A percentile compares a stretch with the other conserved stretches of the same genome.
These are phyloP conservation scores for Brachyhypopomus gauderio DNA, from an alignment of 2,113 vertebrate species.

Conservation along the genomic window DNA sequence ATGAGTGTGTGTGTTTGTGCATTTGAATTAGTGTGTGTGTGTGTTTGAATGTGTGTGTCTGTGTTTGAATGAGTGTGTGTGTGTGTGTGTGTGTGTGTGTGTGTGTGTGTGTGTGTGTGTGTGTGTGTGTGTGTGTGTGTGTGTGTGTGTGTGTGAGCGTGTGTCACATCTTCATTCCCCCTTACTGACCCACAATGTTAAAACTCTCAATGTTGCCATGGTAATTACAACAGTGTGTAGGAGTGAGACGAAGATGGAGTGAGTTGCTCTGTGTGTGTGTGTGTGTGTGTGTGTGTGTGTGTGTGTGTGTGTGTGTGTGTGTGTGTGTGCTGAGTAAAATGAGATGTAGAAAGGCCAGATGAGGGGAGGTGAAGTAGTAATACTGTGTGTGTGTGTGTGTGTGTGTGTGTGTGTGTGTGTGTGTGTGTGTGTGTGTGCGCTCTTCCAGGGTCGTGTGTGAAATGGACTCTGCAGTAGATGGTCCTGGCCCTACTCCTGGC, in stretches of 20 bases:
- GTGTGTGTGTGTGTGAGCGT: slow-evolving; percentile 13
- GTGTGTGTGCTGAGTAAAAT: slow-evolving; percentile 45
- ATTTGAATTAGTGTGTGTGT: no score
- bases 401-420: slow-evolving; percentile 9
- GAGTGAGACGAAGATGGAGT: background rate
- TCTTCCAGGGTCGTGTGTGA: slow-evolving; percentile 90
- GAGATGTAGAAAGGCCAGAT: background rate
- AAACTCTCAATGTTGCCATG: slow-evolving; percentile 37
- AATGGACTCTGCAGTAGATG: slow-evolving; percentile 83
- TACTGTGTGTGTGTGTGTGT: slow-evolving; percentile 19
- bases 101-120: background rate
- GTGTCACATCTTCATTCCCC: background rate
- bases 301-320: slow-evolving; percentile 42
- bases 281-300: slow-evolving; percentile 23
- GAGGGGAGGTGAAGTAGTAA: no score
- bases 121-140: background rate
- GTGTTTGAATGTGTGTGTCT: no score
- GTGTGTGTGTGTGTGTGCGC: slow-evolving; percentile 43
- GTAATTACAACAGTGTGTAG: slow-evolving; percentile 34
- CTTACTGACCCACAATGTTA: slow-evolving; percentile 24
- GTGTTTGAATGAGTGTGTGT: no score
- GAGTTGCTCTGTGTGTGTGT: background rate
- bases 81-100: no score
- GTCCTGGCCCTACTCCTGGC: slow-evolving; percentile 78
- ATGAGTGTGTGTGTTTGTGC: no score